Evolutionary conservation across 2,797 vertebrate genomes (phyloP).

Genomic region (Anguilla megastoma): DNA sequence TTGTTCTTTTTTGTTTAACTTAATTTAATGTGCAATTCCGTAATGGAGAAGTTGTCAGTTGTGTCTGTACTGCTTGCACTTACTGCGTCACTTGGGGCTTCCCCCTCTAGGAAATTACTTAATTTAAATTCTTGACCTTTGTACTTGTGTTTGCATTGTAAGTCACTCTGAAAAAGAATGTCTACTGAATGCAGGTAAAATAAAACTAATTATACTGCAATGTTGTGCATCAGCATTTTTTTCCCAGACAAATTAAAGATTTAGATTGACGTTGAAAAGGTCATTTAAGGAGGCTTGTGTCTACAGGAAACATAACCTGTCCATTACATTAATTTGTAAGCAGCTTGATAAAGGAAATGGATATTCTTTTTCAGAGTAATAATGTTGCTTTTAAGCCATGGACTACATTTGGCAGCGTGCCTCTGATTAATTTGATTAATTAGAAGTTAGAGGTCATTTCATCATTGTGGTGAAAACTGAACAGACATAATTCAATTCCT

Average conservation of each 20-base stretch:
- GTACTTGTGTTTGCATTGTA: too few relatives aligned
- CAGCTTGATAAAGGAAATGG: background rate
- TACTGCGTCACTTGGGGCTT: too few relatives aligned
- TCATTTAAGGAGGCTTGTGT: background rate
- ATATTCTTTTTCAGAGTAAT: background rate
- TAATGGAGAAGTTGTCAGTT: too few relatives aligned
- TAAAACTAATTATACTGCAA: too few relatives aligned
- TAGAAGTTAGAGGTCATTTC: background rate
- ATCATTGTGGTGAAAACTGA: background rate
- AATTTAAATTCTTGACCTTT: too few relatives aligned
- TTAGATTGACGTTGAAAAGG: background rate
- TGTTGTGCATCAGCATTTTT: too few relatives aligned
- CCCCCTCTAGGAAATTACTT: too few relatives aligned
- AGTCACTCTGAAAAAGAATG: too few relatives aligned
- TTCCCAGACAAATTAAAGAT: background rate
- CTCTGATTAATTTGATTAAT: background rate
- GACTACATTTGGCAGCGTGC: background rate
- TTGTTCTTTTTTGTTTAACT: too few relatives aligned
- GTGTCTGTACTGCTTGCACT: too few relatives aligned
- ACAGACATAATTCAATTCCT: background rate
- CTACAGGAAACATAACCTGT: background rate
- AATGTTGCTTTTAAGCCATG: background rate
- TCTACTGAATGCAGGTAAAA: too few relatives aligned
- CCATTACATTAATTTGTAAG: slow-evolving; percentile 9
- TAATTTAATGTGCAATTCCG: too few relatives aligned